Conservation (phyloP, 2,113 vertebrate species). For the Naja naja region DNA sequence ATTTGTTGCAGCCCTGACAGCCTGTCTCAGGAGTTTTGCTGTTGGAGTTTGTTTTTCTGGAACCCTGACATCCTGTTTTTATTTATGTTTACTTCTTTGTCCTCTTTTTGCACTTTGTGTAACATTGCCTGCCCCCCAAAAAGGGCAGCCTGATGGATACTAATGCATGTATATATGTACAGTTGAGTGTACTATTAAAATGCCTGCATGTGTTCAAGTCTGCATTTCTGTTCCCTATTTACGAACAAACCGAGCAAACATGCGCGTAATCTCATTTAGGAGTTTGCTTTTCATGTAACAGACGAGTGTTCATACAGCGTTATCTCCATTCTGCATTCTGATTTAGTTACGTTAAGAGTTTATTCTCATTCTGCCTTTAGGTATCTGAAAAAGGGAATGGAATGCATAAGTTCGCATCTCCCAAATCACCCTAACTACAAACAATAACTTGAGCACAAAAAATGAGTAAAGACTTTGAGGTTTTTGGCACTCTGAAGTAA, state of each 20-base stretch:
- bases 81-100: neutral
- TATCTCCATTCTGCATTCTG: constrained; percentile 45
- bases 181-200: neutral
- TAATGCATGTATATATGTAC: neutral
- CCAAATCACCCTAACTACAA: constrained; percentile 47
- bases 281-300: constrained; percentile 41
- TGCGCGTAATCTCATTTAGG: constrained; percentile 15
- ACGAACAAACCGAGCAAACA: constrained; percentile 38
- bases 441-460: constrained; percentile 47
- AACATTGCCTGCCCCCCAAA: neutral
- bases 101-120: neutral
- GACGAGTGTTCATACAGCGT: constrained; percentile 46
- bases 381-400: constrained; percentile 50
- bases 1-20: too few species aligned
- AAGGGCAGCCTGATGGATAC: neutral
- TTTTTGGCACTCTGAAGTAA: constrained; percentile 47
- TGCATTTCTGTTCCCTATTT: constrained; percentile 6
- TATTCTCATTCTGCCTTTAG: constrained; percentile 32
- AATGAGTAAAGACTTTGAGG: constrained; percentile 46
- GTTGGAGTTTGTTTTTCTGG: too few species aligned
- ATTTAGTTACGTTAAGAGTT: constrained; percentile 41
- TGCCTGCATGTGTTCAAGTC: neutral
- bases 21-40: too few species aligned
- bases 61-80: too few species aligned
- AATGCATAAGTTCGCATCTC: constrained; percentile 20